A percentile compares a stretch with the other conserved stretches of the same genome.
Evolutionary conservation across 2,797 vertebrate genomes (phyloP).

Genomic region (Carcharodon carcharias): DNA sequence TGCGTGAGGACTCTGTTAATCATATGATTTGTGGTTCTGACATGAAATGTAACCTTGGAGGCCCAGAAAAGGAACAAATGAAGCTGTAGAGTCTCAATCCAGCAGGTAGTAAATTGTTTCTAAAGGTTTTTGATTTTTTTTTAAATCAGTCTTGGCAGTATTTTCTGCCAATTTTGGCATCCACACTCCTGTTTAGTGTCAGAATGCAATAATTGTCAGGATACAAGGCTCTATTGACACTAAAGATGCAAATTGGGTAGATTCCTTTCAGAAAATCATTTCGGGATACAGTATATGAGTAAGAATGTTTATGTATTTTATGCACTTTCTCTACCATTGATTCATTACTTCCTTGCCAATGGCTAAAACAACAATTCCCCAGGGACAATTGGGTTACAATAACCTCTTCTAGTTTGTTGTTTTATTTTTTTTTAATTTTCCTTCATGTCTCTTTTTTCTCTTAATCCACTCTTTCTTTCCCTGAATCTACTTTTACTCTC

Average conservation of each 20-base stretch:
- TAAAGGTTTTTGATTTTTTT: background rate
- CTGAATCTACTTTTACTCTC: background rate
- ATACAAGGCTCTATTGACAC: background rate
- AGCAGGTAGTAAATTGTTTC: background rate
- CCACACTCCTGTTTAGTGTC: background rate
- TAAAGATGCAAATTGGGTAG: background rate
- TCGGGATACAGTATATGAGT: background rate
- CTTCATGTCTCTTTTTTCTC: background rate
- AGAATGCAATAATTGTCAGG: background rate
- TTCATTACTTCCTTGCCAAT: background rate
- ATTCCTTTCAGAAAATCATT: background rate
- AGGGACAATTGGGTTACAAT: background rate
- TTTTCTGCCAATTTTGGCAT: background rate
- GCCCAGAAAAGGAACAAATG: background rate
- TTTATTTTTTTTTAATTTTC: background rate
- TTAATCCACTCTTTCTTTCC: background rate
- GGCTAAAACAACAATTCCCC: background rate
- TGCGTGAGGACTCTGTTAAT: background rate
- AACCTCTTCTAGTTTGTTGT: background rate
- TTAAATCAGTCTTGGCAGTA: background rate
- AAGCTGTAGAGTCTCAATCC: background rate
- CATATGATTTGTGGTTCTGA: background rate
- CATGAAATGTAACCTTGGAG: background rate
- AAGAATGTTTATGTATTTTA: background rate
- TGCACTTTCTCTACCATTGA: background rate